These are phyloP conservation scores for Drosophila malerkotliana DNA, from an alignment of 1,140 invertebrate genomes.

Conservation along the genomic window DNA sequence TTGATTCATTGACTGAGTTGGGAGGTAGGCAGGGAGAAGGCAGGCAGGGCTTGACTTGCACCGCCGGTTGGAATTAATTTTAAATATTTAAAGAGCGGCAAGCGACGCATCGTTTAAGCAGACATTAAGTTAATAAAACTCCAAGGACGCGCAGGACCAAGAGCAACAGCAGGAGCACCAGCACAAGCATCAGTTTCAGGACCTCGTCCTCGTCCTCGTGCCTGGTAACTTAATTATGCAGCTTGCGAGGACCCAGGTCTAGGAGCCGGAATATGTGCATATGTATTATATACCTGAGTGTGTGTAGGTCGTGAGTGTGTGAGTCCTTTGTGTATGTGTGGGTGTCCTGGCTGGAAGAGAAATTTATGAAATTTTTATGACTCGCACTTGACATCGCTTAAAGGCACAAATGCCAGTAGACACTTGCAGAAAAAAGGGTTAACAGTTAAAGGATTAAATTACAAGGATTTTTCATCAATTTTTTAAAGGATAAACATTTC, in stretches of 20 bases:
- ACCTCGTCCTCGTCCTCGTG: not conserved
- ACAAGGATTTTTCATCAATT: not conserved
- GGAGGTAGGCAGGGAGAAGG: not conserved
- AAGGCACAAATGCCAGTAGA: not conserved
- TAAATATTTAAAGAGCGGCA: slow-evolving; percentile 71
- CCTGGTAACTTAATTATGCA: slow-evolving; percentile 75
- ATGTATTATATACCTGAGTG: not conserved
- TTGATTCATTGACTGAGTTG: slow-evolving; percentile 50
- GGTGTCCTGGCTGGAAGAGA: slow-evolving; percentile 7
- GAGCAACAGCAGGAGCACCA: not conserved
- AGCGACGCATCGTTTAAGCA: slow-evolving; percentile 64
- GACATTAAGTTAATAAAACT: slow-evolving; percentile 77
- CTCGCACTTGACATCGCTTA: slow-evolving; percentile 41
- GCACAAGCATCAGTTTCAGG: not conserved
- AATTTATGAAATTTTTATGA: slow-evolving; percentile 58
- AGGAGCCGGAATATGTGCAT: slow-evolving; percentile 10
- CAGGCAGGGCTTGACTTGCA: too few species aligned
- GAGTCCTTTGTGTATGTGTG: slow-evolving; percentile 6
- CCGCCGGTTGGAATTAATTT: slow-evolving; percentile 60
- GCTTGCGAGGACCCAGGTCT: slow-evolving; percentile 25
- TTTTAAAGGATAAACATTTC: too few species aligned
- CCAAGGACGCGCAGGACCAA: slow-evolving; percentile 54
- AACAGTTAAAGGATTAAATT: too few species aligned
- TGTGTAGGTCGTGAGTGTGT: too few species aligned
- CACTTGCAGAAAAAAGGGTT: slow-evolving; percentile 6